A percentile compares a stretch with the other conserved stretches of the same genome.
These are phyloP conservation scores for Phalacrocorax brasilianus DNA, from an alignment of 2,113 vertebrate species.

Conservation along the genomic window DNA sequence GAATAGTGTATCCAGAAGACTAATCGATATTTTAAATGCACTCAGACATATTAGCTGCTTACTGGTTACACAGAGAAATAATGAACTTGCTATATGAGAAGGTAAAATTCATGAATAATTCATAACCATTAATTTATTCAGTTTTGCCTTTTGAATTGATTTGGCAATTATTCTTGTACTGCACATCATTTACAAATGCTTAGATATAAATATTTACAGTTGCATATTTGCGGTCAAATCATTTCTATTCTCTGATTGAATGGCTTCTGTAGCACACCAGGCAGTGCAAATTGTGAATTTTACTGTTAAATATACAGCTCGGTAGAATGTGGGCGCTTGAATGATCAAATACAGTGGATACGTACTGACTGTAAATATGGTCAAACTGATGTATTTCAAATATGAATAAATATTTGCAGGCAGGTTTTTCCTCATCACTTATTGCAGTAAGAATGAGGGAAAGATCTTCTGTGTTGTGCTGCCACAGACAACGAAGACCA, in stretches of 20 bases:
- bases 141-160: slow-evolving; percentile 61
- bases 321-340: not conserved
- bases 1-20: slow-evolving; percentile 26
- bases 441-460: not conserved
- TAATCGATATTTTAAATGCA: slow-evolving; percentile 53
- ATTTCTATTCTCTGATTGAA: slow-evolving; percentile 39
- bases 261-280: slow-evolving; percentile 13
- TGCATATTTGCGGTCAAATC: slow-evolving; percentile 40
- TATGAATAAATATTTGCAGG: not conserved
- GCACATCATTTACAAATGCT: slow-evolving; percentile 44
- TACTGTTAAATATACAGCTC: not conserved
- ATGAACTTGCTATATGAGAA: slow-evolving; percentile 44
- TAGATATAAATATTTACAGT: slow-evolving; percentile 67
- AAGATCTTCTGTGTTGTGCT: not conserved
- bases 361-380: not conserved
- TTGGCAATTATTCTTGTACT: slow-evolving; percentile 55
- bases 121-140: slow-evolving; percentile 55
- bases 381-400: not conserved
- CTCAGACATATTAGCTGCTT: slow-evolving; percentile 42
- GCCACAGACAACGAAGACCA: not conserved
- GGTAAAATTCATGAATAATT: slow-evolving; percentile 57
- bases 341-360: not conserved
- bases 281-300: slow-evolving; percentile 36
- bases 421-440: not conserved
- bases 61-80: slow-evolving; percentile 32